These are phyloP conservation scores for Tinea pellionella DNA, from an alignment of 2,888 invertebrate genomes.

Conservation along the genomic window DNA sequence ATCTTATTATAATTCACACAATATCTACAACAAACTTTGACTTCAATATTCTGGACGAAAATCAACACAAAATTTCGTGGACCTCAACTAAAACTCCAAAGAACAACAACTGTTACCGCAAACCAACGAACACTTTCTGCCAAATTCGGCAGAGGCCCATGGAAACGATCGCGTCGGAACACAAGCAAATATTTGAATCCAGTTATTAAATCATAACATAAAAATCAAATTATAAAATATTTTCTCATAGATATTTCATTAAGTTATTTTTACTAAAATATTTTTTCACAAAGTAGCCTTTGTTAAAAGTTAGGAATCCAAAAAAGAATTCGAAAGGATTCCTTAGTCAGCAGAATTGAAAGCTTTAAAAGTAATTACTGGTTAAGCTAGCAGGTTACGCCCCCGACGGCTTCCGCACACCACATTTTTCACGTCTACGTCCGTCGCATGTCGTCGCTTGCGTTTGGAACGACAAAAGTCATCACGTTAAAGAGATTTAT, in stretches of 20 bases:
- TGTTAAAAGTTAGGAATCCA: neutral
- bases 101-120: slow-evolving; percentile 5
- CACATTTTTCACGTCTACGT: slow-evolving; percentile 38
- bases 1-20: neutral
- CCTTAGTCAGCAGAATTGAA: neutral
- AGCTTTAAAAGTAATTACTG: slow-evolving; percentile 12
- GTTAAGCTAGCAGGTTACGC: slow-evolving; percentile 4
- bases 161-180: neutral
- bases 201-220: neutral
- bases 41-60: slow-evolving; percentile 3
- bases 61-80: slow-evolving; percentile 1
- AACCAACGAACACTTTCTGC: neutral
- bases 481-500: slow-evolving; percentile 35
- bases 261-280: too few relatives aligned
- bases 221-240: neutral
- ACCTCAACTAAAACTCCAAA: slow-evolving; percentile 4
- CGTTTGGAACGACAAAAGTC: slow-evolving; percentile 33
- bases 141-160: neutral
- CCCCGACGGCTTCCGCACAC: slow-evolving; percentile 23
- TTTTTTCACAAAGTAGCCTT: neutral
- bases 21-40: neutral
- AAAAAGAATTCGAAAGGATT: slow-evolving; percentile 6
- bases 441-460: slow-evolving; percentile 35
- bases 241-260: too few relatives aligned
- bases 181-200: neutral